Conservation (phyloP, 2,888 invertebrate genomes). For the Drosophila kanekoi region DNA sequence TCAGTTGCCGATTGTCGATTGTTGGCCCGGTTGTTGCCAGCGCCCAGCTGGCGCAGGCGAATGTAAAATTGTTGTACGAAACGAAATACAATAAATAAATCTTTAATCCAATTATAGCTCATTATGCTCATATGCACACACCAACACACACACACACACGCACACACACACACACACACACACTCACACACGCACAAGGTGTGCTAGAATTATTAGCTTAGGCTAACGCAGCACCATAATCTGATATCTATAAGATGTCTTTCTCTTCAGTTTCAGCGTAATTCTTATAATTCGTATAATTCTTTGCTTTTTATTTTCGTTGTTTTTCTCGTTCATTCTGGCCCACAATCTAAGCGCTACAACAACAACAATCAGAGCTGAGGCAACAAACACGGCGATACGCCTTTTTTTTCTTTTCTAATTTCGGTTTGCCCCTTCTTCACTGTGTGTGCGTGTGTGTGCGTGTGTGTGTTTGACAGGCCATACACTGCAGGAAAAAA, state of each 20-base stretch:
- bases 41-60: slow-evolving; percentile 46
- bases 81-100: slow-evolving; percentile 75
- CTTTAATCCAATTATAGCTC: slow-evolving; percentile 82
- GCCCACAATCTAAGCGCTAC: slow-evolving; percentile 56
- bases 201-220: slow-evolving; percentile 71
- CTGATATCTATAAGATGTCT: slow-evolving; percentile 75
- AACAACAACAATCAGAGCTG: slow-evolving; percentile 22
- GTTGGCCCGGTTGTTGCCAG: slow-evolving; percentile 8
- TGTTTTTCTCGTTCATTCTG: slow-evolving; percentile 35
- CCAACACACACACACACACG: slow-evolving; percentile 36
- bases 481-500: slow-evolving; percentile 43
- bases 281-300: slow-evolving; percentile 74
- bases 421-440: slow-evolving; percentile 51
- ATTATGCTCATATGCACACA: slow-evolving; percentile 78
- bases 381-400: slow-evolving; percentile 34
- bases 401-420: slow-evolving; percentile 66
- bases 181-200: neutral
- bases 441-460: slow-evolving; percentile 11
- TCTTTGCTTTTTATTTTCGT: slow-evolving; percentile 38
- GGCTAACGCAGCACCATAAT: slow-evolving; percentile 68
- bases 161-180: slow-evolving; percentile 3
- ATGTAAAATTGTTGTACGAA: slow-evolving; percentile 38
- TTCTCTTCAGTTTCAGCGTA: slow-evolving; percentile 66
- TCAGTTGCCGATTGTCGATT: neutral
- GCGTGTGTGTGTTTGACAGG: slow-evolving; percentile 11